These are phyloP conservation scores for Naja naja DNA, from an alignment of 2,113 vertebrate species.

Conservation along the genomic window DNA sequence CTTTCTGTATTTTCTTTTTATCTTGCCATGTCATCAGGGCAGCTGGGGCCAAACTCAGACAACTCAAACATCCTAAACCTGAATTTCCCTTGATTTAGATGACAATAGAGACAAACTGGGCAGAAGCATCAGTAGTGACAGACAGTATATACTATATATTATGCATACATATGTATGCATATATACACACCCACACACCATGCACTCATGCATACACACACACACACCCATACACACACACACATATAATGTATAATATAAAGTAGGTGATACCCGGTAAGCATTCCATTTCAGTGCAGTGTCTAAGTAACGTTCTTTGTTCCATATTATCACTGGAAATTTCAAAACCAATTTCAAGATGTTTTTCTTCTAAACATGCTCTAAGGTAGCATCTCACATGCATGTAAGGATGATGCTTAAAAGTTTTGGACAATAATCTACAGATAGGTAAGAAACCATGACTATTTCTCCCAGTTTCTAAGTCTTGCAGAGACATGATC, in stretches of 20 bases:
- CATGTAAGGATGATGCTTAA: not conserved
- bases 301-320: not conserved
- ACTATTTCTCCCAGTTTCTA: not conserved
- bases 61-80: too few relatives aligned
- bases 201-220: too few relatives aligned
- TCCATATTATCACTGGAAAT: not conserved
- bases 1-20: not conserved
- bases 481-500: not conserved
- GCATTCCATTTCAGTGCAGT: not conserved
- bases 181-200: too few relatives aligned
- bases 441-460: not conserved
- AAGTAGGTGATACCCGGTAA: not conserved
- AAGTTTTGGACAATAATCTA: not conserved
- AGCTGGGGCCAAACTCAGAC: not conserved
- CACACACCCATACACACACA: too few relatives aligned
- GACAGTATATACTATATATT: not conserved
- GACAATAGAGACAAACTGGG: not conserved
- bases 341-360: not conserved
- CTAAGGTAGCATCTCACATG: not conserved
- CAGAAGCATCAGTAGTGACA: not conserved
- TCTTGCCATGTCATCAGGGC: not conserved
- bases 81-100: not conserved
- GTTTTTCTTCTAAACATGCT: not conserved
- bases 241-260: too few relatives aligned
- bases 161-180: too few relatives aligned